Percentiles rank a stretch among this genome's conserved stretches.
Evolutionary conservation across 2,888 invertebrate genomes (phyloP).

Genomic region (Ashinkailepas kermadecensis): DNA sequence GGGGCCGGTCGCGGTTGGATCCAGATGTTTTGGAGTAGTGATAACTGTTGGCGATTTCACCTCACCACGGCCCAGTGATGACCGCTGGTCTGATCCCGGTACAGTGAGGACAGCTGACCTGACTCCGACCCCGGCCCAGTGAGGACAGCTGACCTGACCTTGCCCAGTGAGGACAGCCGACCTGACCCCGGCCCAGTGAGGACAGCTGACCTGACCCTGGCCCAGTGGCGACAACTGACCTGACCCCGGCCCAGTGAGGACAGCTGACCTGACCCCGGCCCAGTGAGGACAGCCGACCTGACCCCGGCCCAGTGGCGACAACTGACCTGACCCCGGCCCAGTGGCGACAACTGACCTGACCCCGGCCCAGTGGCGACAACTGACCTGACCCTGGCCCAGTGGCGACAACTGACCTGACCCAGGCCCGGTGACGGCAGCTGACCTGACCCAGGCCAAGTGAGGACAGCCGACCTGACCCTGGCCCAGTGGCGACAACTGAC

Average conservation of each 20-base stretch:
- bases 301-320: neutral
- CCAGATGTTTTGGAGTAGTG: too few relatives aligned
- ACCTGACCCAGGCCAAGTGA: neutral
- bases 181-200: neutral
- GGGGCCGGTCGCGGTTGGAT: too few relatives aligned
- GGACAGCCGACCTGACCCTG: neutral
- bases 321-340: neutral
- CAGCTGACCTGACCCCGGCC: neutral
- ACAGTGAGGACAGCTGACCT: too few relatives aligned
- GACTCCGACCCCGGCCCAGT: too few relatives aligned
- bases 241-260: neutral
- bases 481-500: neutral
- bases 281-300: neutral
- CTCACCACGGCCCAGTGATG: too few relatives aligned
- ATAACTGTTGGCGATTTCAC: too few relatives aligned
- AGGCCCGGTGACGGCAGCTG: neutral
- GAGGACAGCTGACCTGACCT: too few relatives aligned
- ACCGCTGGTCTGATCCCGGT: too few relatives aligned
- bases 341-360: too few relatives aligned
- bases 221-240: neutral
- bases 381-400: neutral
- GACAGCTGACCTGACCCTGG: neutral
- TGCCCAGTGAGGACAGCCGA: too few relatives aligned
- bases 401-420: neutral
- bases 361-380: neutral